A percentile compares a stretch with the other conserved stretches of the same genome.
phyloP scores from a whole-genome alignment of 2,113 vertebrate species.

The Phoxinus phoxinus region DNA sequence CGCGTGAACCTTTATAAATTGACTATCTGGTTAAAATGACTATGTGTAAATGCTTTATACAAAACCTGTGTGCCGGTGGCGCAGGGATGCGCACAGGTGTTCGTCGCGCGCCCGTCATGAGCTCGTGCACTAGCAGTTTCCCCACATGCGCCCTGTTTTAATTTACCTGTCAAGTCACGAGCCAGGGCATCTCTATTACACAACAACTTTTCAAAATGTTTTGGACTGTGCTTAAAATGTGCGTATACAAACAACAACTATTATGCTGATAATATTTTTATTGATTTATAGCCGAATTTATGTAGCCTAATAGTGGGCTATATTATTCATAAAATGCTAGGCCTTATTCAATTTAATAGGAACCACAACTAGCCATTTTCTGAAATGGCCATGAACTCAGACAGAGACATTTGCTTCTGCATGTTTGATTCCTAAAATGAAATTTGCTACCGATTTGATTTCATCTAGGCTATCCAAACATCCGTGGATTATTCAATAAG shows the following conservation, averaged over 20 bases:
- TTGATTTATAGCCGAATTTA: background rate
- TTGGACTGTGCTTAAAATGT: background rate
- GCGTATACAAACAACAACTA: background rate
- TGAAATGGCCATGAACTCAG: background rate
- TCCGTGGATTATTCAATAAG: constrained; percentile 34
- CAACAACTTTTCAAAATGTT: constrained; percentile 4
- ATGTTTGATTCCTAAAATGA: constrained; percentile 23
- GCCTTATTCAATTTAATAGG: background rate
- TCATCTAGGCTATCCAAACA: constrained; percentile 37
- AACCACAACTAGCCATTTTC: background rate
- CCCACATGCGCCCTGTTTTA: constrained; percentile 43
- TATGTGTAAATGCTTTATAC: background rate
- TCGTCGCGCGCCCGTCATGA: constrained; percentile 31
- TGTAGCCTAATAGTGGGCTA: too few relatives aligned
- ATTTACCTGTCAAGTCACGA: constrained; percentile 58
- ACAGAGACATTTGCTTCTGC: background rate
- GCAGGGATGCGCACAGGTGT: constrained; percentile 50
- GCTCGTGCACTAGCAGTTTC: constrained; percentile 33
- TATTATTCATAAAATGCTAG: background rate
- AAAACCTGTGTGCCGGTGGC: background rate
- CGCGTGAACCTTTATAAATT: background rate
- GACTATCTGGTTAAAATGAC: background rate
- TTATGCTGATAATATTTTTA: background rate
- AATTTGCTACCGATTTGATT: constrained; percentile 12
- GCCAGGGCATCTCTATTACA: constrained; percentile 41